A percentile compares a stretch with the other conserved stretches of the same genome.
phyloP scores from a whole-genome alignment of 2,888 invertebrate species.

The Drosophila paramelanica region DNA sequence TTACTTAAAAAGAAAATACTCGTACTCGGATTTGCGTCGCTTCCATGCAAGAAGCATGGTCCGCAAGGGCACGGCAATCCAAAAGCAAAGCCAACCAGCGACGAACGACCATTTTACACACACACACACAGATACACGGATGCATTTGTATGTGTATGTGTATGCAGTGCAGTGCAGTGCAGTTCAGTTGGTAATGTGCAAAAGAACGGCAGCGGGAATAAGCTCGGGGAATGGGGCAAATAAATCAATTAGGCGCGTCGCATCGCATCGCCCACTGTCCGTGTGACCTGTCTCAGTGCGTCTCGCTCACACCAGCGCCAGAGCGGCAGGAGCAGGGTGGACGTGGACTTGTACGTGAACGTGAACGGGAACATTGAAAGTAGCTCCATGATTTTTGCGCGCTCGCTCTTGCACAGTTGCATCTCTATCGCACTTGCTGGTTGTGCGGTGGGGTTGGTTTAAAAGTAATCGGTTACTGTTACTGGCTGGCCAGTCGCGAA shows the following conservation, averaged over 20 bases:
- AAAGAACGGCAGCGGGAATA: slow-evolving; percentile 27
- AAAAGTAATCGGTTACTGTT: slow-evolving; percentile 71
- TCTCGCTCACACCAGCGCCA: slow-evolving; percentile 29
- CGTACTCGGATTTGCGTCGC: slow-evolving; percentile 26
- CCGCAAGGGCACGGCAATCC: slow-evolving; percentile 25
- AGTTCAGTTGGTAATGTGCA: slow-evolving; percentile 10
- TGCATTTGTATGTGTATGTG: background rate
- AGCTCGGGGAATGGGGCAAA: slow-evolving; percentile 48
- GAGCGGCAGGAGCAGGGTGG: slow-evolving; percentile 22
- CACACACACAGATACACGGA: background rate
- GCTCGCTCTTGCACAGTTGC: slow-evolving; percentile 12
- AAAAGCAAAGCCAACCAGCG: slow-evolving; percentile 57
- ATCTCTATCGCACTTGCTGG: slow-evolving; percentile 18
- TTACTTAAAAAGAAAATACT: slow-evolving; percentile 46
- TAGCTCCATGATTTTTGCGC: slow-evolving; percentile 16
- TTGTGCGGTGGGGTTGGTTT: slow-evolving; percentile 47
- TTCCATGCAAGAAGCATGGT: slow-evolving; percentile 26
- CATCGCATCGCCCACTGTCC: slow-evolving; percentile 47
- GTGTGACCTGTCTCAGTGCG: slow-evolving; percentile 35
- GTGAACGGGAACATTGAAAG: background rate
- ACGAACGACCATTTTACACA: slow-evolving; percentile 35
- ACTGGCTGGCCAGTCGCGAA: slow-evolving; percentile 63
- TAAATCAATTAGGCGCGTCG: slow-evolving; percentile 74
- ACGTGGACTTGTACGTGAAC: background rate
- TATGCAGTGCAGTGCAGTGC: slow-evolving; percentile 5